These are phyloP conservation scores for Anableps anableps DNA, from an alignment of 2,797 vertebrate species.

Conservation along the genomic window DNA sequence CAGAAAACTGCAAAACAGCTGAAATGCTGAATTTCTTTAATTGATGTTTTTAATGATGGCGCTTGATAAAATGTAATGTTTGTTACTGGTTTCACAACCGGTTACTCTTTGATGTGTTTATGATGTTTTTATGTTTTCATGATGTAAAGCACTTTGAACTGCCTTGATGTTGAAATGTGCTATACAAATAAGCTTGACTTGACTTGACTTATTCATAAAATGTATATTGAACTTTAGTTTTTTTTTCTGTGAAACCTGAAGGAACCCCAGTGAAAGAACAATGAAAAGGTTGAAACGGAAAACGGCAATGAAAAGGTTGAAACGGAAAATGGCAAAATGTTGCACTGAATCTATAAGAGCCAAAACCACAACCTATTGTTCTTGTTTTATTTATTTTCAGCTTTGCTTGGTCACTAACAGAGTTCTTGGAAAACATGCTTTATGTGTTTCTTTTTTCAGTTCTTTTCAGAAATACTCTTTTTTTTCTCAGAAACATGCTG, in stretches of 20 bases:
- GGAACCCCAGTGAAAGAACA: not conserved
- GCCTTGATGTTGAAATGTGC: no score
- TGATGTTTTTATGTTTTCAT: no score
- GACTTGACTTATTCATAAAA: not conserved
- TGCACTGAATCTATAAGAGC: no score
- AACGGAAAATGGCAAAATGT: not conserved
- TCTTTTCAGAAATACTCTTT: constrained; percentile 28
- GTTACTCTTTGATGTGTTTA: no score
- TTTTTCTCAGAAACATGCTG: not conserved
- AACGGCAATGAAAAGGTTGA: not conserved
- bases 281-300: not conserved
- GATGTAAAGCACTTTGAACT: no score
- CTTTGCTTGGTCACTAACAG: not conserved
- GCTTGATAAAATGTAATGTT: no score
- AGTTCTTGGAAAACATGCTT: not conserved
- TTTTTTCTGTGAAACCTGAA: not conserved
- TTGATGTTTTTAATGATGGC: no score
- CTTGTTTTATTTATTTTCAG: not conserved
- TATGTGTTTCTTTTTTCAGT: constrained; percentile 23
- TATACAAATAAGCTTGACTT: no score
- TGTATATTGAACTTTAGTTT: not conserved
- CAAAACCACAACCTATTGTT: not conserved
- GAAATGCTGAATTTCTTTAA: no score
- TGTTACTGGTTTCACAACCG: no score
- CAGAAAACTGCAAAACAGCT: no score